phyloP scores from a whole-genome alignment of 2,888 invertebrate genomes.

The Eudemis profundana region DNA sequence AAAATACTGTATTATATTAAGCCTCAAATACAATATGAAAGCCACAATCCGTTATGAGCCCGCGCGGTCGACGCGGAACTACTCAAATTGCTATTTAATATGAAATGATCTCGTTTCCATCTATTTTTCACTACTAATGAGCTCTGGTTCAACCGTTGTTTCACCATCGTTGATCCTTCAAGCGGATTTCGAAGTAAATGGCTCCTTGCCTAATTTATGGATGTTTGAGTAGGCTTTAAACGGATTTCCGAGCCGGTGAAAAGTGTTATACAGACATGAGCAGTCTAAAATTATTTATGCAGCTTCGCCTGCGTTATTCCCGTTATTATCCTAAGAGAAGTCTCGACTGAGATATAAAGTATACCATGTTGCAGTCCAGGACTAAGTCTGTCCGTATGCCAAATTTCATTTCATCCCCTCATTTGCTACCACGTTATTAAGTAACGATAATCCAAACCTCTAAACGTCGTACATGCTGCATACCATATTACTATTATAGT shows the following conservation, averaged over 20 bases:
- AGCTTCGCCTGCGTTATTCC: no score
- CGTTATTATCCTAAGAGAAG: no score
- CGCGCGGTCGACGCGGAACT: background rate
- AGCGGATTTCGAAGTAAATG: slow-evolving; percentile 21
- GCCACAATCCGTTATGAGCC: slow-evolving; percentile 19
- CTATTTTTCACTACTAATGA: slow-evolving; percentile 33
- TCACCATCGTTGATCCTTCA: slow-evolving; percentile 20
- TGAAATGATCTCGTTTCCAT: slow-evolving; percentile 35
- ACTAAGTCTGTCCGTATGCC: no score
- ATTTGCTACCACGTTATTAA: no score
- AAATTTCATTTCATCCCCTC: no score
- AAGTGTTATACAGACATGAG: background rate
- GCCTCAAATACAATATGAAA: slow-evolving; percentile 2
- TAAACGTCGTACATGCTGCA: no score
- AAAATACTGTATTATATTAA: no score
- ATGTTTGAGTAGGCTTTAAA: slow-evolving; percentile 4
- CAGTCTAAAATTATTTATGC: no score
- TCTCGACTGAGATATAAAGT: no score
- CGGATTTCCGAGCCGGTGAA: background rate
- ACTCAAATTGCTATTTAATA: slow-evolving; percentile 35
- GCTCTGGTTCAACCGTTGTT: background rate
- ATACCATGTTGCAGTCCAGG: no score
- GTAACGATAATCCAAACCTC: no score
- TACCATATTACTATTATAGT: no score
- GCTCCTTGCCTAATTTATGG: slow-evolving; percentile 22